Conservation (phyloP, 2,797 vertebrate species). For the Eidolon dupreanum region DNA sequence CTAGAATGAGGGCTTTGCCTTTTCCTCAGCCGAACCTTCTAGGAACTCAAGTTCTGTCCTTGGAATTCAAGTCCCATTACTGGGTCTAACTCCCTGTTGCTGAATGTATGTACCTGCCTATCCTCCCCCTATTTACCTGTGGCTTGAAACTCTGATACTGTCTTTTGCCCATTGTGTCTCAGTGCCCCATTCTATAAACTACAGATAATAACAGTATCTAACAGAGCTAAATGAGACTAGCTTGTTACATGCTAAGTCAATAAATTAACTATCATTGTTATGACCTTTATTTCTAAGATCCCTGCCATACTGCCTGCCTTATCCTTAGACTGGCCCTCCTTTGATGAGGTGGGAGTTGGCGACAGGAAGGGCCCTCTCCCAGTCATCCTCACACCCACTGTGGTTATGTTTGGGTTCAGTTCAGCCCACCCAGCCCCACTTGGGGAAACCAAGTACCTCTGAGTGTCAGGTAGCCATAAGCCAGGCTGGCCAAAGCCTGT, state of each 20-base stretch:
- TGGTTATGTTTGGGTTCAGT: background rate
- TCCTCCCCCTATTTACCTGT: background rate
- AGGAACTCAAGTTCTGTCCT: background rate
- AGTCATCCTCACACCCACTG: background rate
- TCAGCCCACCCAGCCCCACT: background rate
- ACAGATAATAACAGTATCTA: background rate
- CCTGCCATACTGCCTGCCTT: background rate
- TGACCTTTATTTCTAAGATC: background rate
- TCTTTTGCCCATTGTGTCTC: background rate
- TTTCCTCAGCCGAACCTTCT: background rate
- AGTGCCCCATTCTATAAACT: background rate
- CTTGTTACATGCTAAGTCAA: background rate
- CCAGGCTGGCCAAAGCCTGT: constrained; percentile 75
- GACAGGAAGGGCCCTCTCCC: background rate
- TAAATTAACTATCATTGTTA: background rate
- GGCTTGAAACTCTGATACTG: background rate
- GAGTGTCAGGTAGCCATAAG: constrained; percentile 78
- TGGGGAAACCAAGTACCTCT: constrained; percentile 68
- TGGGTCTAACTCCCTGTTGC: background rate
- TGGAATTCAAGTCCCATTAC: background rate
- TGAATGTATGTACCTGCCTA: background rate
- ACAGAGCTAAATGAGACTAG: background rate
- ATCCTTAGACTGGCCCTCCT: background rate
- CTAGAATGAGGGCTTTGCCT: background rate
- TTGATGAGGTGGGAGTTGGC: background rate